A percentile compares a stretch with the other conserved stretches of the same genome.
phyloP scores from a whole-genome alignment of 2,113 vertebrate species.

The Callospermophilus lateralis region DNA sequence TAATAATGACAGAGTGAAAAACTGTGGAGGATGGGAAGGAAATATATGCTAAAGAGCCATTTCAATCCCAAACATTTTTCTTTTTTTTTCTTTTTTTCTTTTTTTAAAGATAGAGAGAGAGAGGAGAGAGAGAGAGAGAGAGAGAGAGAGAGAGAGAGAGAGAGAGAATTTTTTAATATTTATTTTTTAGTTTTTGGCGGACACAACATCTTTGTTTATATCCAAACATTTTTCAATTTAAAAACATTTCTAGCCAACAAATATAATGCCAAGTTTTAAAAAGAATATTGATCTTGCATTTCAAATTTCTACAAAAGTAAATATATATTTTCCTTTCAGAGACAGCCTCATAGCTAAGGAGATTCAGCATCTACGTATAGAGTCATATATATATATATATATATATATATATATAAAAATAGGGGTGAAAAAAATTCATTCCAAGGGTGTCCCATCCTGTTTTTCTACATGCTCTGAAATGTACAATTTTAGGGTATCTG shows the following conservation, averaged over 20 bases:
- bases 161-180: too few species aligned
- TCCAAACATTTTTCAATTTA: neutral
- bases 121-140: too few species aligned
- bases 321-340: neutral
- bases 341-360: neutral
- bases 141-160: too few species aligned
- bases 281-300: neutral
- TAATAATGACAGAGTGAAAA: neutral
- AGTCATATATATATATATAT: neutral
- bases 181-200: too few species aligned
- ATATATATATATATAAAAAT: neutral
- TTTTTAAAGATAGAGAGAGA: too few species aligned
- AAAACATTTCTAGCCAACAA: conserved; percentile 49
- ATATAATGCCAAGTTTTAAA: neutral
- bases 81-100: too few species aligned
- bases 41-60: neutral
- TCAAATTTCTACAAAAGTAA: conserved; percentile 15
- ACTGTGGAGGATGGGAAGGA: neutral
- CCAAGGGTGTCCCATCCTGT: neutral
- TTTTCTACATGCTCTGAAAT: neutral
- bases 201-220: too few species aligned
- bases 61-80: neutral
- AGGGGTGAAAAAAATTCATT: neutral
- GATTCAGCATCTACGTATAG: neutral
- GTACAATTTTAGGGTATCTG: neutral